Conservation (phyloP, 2,797 vertebrate genomes). For the Sebastes oblongus region DNA sequence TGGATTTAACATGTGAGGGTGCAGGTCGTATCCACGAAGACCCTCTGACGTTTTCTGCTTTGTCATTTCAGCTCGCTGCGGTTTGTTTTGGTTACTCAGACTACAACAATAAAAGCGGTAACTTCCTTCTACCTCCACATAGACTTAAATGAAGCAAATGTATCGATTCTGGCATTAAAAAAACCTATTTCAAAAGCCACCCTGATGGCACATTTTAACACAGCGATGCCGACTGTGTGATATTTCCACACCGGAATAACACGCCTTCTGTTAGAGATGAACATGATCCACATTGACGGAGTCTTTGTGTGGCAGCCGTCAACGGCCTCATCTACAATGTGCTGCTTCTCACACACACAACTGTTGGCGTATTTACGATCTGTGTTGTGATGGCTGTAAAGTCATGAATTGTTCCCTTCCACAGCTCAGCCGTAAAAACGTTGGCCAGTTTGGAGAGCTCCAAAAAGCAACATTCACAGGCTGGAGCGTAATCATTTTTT, state of each 20-base stretch:
- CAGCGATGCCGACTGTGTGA: slow-evolving; percentile 3
- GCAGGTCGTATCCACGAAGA: accelerated
- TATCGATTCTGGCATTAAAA: no score
- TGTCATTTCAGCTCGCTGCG: no score
- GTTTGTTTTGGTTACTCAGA: no score
- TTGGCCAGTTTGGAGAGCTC: slow-evolving; percentile 12
- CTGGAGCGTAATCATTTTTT: slow-evolving; percentile 22
- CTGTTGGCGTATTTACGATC: slow-evolving; percentile 49
- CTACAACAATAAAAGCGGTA: no score
- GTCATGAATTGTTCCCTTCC: slow-evolving; percentile 40
- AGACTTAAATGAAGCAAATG: no score
- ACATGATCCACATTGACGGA: background rate
- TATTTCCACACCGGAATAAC: slow-evolving; percentile 11
- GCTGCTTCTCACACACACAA: slow-evolving; percentile 8
- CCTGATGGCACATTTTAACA: background rate
- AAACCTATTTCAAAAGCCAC: background rate
- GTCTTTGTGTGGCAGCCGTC: slow-evolving; percentile 32
- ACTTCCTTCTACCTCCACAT: no score
- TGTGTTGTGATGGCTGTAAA: slow-evolving; percentile 42
- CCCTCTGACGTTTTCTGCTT: no score
- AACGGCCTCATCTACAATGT: slow-evolving; percentile 14
- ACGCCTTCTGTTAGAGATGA: slow-evolving; percentile 7
- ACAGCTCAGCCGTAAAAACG: slow-evolving; percentile 34
- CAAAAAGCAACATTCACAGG: slow-evolving; percentile 33
- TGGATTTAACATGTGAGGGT: no score